Percentiles rank a stretch among this genome's conserved stretches.
Conservation (phyloP, 2,888 invertebrate genomes). For the Agrochola macilenta region DNA sequence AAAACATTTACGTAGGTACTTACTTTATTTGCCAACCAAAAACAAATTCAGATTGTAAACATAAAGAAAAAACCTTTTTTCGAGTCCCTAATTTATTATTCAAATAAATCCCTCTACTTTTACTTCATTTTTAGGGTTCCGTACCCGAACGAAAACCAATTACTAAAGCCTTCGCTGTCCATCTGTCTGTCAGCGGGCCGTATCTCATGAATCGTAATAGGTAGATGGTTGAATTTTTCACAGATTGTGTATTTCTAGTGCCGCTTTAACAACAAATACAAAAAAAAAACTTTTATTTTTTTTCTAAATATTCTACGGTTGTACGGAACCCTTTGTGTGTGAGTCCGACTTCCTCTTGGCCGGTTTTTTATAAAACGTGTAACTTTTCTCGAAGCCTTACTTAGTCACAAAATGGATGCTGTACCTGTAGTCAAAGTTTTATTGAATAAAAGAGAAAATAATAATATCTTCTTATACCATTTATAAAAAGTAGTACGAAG, state of each 20-base stretch:
- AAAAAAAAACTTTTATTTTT: too few relatives aligned
- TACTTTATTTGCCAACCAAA: conserved; percentile 22
- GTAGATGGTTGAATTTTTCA: too few relatives aligned
- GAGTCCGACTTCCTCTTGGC: neutral
- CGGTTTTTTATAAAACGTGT: neutral
- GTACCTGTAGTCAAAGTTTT: neutral
- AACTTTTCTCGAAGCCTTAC: conserved; percentile 17
- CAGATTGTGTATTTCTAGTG: too few relatives aligned
- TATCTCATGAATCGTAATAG: too few relatives aligned
- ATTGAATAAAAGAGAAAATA: conserved; percentile 15
- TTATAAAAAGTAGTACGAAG: neutral
- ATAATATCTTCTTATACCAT: neutral
- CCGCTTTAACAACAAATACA: too few relatives aligned
- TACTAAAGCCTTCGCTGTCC: too few relatives aligned
- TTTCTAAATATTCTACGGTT: too few relatives aligned
- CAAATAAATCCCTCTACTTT: conserved; percentile 9
- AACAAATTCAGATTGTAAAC: neutral
- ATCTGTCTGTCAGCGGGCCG: too few relatives aligned
- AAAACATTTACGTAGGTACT: neutral
- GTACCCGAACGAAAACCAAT: too few relatives aligned
- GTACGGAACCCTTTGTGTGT: neutral
- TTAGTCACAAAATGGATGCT: conserved; percentile 8
- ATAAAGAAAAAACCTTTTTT: conserved; percentile 4
- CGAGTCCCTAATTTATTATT: conserved; percentile 45
- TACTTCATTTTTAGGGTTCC: neutral